phyloP scores from a whole-genome alignment of 1,140 invertebrate species.

The Mylabris phalerata region DNA sequence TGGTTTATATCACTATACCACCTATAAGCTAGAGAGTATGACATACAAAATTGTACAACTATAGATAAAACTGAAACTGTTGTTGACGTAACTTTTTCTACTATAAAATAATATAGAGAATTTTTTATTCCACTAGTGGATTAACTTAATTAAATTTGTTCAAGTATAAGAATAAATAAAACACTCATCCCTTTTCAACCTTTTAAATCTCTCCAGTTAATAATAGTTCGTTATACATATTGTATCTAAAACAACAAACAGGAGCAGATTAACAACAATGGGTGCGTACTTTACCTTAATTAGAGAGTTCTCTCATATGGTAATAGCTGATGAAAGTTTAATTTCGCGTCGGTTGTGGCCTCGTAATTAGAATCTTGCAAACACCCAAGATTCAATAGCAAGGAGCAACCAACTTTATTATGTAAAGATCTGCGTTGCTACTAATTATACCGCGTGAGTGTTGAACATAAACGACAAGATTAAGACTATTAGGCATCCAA shows the following conservation, averaged over 20 bases:
- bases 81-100: too few relatives aligned
- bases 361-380: conserved; percentile 40
- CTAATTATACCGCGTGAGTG: conserved; percentile 41
- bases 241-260: not conserved
- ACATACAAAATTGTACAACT: too few relatives aligned
- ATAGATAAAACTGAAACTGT: too few relatives aligned
- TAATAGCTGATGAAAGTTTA: conserved; percentile 45
- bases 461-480: conserved; percentile 42
- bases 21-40: too few relatives aligned
- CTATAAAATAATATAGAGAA: too few relatives aligned
- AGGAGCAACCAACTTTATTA: conserved; percentile 23
- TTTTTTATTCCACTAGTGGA: not conserved
- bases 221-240: not conserved
- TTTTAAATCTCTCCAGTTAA: not conserved
- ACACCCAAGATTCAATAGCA: conserved; percentile 37
- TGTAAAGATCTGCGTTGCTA: conserved; percentile 35
- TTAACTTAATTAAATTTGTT: not conserved
- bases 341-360: conserved; percentile 40
- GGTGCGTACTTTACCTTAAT: conserved; percentile 40
- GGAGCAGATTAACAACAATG: conserved; percentile 28
- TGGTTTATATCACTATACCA: too few relatives aligned
- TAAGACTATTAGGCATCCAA: conserved; percentile 41
- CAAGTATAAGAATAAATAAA: not conserved
- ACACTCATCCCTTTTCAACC: not conserved
- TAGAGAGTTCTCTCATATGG: conserved; percentile 43